These are phyloP conservation scores for Lepidothrix coronata DNA, from an alignment of 2,113 vertebrate species.

Conservation along the genomic window DNA sequence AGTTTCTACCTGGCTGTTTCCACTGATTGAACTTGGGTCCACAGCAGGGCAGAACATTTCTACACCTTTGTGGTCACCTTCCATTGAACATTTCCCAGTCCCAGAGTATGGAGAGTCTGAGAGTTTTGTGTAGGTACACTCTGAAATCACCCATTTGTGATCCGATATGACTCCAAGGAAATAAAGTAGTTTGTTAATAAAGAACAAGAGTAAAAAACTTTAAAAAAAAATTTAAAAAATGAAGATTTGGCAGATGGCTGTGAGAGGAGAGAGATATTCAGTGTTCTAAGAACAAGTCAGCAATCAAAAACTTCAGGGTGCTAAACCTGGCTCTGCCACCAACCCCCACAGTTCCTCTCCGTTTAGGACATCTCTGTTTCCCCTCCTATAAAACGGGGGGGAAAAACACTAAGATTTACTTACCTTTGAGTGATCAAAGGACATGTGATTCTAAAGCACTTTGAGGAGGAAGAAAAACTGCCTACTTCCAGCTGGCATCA, in stretches of 20 bases:
- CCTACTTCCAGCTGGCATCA: slow-evolving; percentile 33
- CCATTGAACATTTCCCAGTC: slow-evolving; percentile 52
- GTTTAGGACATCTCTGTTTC: neutral
- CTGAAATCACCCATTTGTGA: slow-evolving; percentile 53
- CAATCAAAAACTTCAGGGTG: slow-evolving; percentile 18
- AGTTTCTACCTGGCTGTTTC: neutral
- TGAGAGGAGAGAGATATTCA: neutral
- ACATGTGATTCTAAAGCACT: slow-evolving; percentile 50
- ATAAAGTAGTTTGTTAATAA: slow-evolving; percentile 62
- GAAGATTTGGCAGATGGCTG: slow-evolving; percentile 41
- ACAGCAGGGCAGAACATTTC: neutral
- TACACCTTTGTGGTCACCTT: slow-evolving; percentile 28
- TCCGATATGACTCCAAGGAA: slow-evolving; percentile 61
- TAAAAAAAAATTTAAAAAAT: neutral
- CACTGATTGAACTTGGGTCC: neutral
- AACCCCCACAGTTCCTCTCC: neutral
- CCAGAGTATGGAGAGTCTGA: slow-evolving; percentile 45
- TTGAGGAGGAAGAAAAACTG: slow-evolving; percentile 52
- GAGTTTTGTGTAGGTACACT: slow-evolving; percentile 49
- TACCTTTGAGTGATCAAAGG: slow-evolving; percentile 51
- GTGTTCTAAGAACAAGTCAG: neutral
- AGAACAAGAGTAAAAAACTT: neutral
- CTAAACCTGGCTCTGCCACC: slow-evolving; percentile 31
- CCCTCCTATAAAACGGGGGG: slow-evolving; percentile 19
- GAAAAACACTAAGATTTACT: slow-evolving; percentile 46